Conservation (phyloP, 1,140 invertebrate genomes). For the Bombus sibiricus region DNA sequence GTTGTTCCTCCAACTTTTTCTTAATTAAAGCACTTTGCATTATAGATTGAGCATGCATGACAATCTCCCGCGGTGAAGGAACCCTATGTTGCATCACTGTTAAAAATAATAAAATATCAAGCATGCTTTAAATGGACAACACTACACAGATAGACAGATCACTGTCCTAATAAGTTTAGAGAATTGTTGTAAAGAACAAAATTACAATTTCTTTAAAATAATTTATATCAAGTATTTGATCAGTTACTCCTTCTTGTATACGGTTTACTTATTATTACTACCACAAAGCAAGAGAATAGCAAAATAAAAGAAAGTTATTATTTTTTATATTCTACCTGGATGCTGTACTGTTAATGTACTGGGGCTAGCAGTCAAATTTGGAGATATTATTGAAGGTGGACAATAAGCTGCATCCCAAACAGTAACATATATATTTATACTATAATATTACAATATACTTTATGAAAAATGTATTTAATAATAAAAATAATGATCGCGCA, state of each 20-base stretch:
- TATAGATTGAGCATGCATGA: conserved; percentile 91
- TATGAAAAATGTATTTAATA: not conserved
- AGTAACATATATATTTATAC: conserved; percentile 25
- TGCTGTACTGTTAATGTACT: conserved; percentile 86
- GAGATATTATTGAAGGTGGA: conserved; percentile 83
- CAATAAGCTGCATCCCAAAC: conserved; percentile 86
- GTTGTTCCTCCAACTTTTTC: conserved; percentile 93
- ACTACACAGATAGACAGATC: not conserved
- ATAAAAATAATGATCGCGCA: not conserved
- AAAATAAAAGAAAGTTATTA: conserved; percentile 14
- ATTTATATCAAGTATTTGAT: not conserved
- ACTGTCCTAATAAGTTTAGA: conserved; percentile 1
- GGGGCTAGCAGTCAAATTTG: conserved; percentile 86
- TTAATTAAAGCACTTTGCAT: conserved; percentile 93
- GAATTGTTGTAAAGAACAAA: not conserved
- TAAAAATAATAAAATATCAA: conserved; percentile 55
- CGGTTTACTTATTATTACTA: not conserved
- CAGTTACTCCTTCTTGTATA: not conserved
- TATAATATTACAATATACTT: not conserved
- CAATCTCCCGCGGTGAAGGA: conserved; percentile 92
- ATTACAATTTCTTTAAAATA: not conserved
- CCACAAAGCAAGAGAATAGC: not conserved
- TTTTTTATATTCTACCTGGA: conserved; percentile 81
- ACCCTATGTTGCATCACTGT: conserved; percentile 87
- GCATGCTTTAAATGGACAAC: not conserved